These are phyloP conservation scores for Sitta carolinensis DNA, from an alignment of 2,797 vertebrate species.

Conservation along the genomic window DNA sequence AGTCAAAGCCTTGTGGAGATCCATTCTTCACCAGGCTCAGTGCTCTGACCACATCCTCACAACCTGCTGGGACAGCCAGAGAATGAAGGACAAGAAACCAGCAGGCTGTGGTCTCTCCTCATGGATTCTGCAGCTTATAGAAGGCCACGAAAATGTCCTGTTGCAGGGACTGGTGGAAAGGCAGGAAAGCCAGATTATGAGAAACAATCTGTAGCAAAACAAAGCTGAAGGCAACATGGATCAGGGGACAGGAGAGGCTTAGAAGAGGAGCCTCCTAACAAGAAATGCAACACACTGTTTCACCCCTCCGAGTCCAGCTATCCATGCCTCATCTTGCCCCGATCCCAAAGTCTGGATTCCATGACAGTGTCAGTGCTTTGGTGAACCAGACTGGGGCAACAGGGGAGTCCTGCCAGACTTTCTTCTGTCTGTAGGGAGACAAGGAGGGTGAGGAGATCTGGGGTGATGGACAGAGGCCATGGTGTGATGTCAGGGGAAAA, in stretches of 20 bases:
- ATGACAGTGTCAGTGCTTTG: neutral
- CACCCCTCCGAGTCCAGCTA: neutral
- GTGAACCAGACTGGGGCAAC: neutral
- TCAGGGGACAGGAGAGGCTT: neutral
- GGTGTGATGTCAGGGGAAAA: accelerated
- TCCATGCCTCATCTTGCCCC: neutral
- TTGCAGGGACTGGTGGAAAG: neutral
- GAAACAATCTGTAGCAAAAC: neutral
- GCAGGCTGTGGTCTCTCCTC: neutral
- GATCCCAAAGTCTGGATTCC: neutral
- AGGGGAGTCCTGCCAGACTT: neutral
- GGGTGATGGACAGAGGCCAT: neutral
- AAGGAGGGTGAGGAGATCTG: neutral
- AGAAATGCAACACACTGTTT: neutral
- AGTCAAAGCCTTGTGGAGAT: neutral
- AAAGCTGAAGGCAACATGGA: neutral
- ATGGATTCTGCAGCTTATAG: neutral
- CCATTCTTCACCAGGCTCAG: neutral
- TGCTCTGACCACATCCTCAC: neutral
- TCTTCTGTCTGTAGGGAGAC: neutral
- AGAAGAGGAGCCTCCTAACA: neutral
- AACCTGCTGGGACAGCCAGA: neutral
- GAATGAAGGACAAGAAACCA: neutral
- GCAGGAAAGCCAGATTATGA: neutral
- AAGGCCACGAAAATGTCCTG: neutral